These are phyloP conservation scores for Protosalanx chinensis DNA, from an alignment of 2,797 vertebrate genomes.

Conservation along the genomic window DNA sequence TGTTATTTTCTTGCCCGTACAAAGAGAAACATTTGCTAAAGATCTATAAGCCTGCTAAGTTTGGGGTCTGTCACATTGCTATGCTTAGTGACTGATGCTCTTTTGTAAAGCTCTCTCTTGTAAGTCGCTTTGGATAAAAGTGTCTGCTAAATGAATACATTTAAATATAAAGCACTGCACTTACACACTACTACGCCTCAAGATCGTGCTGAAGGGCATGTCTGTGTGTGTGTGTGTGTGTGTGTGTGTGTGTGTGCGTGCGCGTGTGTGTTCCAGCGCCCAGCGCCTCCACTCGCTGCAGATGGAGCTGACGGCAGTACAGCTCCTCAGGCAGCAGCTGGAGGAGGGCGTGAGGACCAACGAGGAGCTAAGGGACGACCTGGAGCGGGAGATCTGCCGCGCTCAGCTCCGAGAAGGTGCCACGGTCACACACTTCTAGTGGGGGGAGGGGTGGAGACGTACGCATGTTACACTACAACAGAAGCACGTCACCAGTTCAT, in stretches of 20 bases:
- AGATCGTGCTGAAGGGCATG: too few species aligned
- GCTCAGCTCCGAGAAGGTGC: constrained; percentile 82
- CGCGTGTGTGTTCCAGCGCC: constrained; percentile 51
- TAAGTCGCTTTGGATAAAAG: too few species aligned
- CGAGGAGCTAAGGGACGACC: constrained; percentile 77
- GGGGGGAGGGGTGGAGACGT: constrained; percentile 28
- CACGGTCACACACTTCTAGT: constrained; percentile 43
- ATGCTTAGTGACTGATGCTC: too few species aligned
- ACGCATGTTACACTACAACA: background rate
- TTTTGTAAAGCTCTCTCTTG: too few species aligned
- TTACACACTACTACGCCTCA: background rate
- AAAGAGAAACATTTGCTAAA: background rate
- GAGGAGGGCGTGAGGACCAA: constrained; percentile 81
- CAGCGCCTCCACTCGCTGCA: constrained; percentile 75
- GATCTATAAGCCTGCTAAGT: background rate
- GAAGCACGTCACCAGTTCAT: too few species aligned
- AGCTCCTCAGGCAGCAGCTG: constrained; percentile 83
- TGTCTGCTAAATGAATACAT: too few species aligned
- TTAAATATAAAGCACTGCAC: too few species aligned
- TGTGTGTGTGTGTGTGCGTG: constrained; percentile 8
- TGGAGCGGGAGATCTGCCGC: constrained; percentile 82
- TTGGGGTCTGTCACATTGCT: too few species aligned
- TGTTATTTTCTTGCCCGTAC: too few species aligned
- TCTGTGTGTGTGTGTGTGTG: background rate
- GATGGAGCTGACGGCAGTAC: constrained; percentile 80